These are phyloP conservation scores for Clarias fuscus DNA, from an alignment of 2,797 vertebrate species.

Conservation along the genomic window DNA sequence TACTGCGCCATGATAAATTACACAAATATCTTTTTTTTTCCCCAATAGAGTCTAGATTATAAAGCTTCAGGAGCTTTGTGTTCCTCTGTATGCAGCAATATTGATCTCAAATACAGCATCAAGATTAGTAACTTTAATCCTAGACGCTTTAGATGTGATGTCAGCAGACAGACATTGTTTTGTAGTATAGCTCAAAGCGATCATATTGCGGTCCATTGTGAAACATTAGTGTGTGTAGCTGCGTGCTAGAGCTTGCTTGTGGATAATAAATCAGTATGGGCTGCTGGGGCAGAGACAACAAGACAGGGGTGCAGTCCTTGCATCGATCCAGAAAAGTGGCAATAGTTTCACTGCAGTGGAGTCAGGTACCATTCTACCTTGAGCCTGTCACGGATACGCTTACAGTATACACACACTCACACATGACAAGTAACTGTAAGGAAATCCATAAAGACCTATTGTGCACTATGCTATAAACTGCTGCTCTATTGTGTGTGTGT, in stretches of 20 bases:
- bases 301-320: conserved; percentile 27
- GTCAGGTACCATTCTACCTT: conserved; percentile 35
- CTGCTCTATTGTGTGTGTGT: not conserved
- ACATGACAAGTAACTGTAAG: conserved; percentile 18
- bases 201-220: conserved; percentile 13
- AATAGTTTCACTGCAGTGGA: conserved; percentile 60
- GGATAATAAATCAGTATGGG: conserved; percentile 35
- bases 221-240: conserved; percentile 6
- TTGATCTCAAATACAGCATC: conserved; percentile 5
- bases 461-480: not conserved
- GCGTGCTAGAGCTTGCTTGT: not conserved
- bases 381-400: conserved; percentile 9
- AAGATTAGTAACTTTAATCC: conserved; percentile 7
- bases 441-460: conserved; percentile 18
- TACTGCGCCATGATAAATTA: not conserved
- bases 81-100: conserved; percentile 4
- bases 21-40: not conserved
- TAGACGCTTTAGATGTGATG: not conserved
- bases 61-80: not conserved
- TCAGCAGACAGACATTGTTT: not conserved
- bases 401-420: conserved; percentile 16
- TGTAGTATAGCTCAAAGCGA: not conserved
- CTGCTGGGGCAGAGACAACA: not conserved
- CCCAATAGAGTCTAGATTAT: not conserved
- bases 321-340: conserved; percentile 50